phyloP scores from a whole-genome alignment of 2,888 invertebrate species.

The Lucinisca nassula region DNA sequence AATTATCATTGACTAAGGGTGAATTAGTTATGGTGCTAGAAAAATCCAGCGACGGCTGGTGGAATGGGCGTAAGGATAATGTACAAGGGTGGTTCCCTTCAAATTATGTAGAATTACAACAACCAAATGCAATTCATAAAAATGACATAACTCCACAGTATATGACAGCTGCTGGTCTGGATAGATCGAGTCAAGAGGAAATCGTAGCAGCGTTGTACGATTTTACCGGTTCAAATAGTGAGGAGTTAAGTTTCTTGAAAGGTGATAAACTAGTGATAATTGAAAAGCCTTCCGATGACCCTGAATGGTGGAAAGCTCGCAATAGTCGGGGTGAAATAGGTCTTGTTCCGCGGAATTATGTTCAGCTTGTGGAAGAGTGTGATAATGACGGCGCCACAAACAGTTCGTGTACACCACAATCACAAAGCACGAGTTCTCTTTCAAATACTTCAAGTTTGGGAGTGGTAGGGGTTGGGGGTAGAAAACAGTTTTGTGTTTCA shows the following conservation, averaged over 20 bases:
- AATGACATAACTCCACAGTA: conserved; percentile 74
- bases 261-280: conserved; percentile 98
- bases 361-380: conserved; percentile 85
- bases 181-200: conserved; percentile 89
- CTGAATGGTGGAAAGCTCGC: conserved; percentile 99
- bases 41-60: conserved; percentile 99
- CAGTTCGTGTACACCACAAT: conserved; percentile 85
- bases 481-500: conserved; percentile 83
- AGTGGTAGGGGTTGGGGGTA: conserved; percentile 75
- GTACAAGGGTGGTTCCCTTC: conserved; percentile 98
- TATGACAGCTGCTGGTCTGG: conserved; percentile 79
- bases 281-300: conserved; percentile 98
- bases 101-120: conserved; percentile 93
- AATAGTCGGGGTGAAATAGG: conserved; percentile 97
- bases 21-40: conserved; percentile 97
- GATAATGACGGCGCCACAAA: conserved; percentile 79
- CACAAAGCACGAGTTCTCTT: conserved; percentile 86
- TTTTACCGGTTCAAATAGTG: conserved; percentile 93
- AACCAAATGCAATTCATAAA: conserved; percentile 43
- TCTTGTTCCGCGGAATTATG: conserved; percentile 93
- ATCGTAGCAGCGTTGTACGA: conserved; percentile 97
- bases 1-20: conserved; percentile 97
- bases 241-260: conserved; percentile 98
- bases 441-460: conserved; percentile 82
- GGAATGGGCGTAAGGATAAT: conserved; percentile 92